Evolutionary conservation across 1,140 invertebrate species (phyloP), one percentile per base, ranked within the genome.

Genomic region (Dendrolimus punctatus): DNA sequence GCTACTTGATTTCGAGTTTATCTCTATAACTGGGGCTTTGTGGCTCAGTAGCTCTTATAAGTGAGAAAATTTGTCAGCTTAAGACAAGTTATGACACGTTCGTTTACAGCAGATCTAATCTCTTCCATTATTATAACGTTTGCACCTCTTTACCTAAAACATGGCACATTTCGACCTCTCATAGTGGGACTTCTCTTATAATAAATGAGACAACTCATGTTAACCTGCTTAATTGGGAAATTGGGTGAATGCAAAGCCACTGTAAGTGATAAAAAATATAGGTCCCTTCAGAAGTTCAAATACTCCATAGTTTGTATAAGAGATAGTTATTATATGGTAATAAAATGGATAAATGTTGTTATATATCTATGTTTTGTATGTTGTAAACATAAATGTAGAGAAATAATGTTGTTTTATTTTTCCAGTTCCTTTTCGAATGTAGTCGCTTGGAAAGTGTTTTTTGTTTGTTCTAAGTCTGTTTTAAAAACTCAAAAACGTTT

Each of bases 341-440:
- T 38, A 40, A 36, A 46, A 49, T 52, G 38, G 40, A 9, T 51
- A 49, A 55, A 60, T 61, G 62, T 64, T 61, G 60, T 70, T 70
- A 62, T 70, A 61, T 59, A 56, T 66, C 48, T 64, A 64, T 70
- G 64, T 70, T 70, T 70, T 70, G 63, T 70, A 70, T 70, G 64
- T 70, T 67, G 62, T 67, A 62, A 58, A 40, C 10, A 67, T 64
- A 64, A 64, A 67, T 66, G 63, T 65, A 64, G 62, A 62, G 49
- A 66, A 37, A 37, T 51, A 6, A 36, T 46, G n/a, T 46, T 5
- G 36, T 4, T 46, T 46, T 46, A 9, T 23, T 23, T 23, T 46
- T 36, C 9, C 6, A 46, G 36, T 5, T 46, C 44, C 44, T 6
- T 46, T 36, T 23, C 45, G 38, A 46, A 46, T 7, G 6, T 46